phyloP scores from a whole-genome alignment of 2,113 vertebrate genomes.

The Nipponia nippon region DNA sequence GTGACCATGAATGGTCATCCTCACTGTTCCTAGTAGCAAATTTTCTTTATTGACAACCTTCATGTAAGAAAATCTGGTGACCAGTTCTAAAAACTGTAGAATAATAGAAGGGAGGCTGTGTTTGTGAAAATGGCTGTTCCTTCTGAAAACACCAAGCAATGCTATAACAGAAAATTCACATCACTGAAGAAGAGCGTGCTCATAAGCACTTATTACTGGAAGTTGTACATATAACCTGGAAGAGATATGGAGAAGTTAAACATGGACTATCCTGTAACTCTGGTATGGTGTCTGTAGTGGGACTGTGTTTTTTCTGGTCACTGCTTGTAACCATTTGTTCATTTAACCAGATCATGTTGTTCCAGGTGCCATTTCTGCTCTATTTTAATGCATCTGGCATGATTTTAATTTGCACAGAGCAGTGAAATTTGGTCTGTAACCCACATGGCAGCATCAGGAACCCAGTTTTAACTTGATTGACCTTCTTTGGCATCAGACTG shows the following conservation, averaged over 20 bases:
- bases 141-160: background rate
- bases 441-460: background rate
- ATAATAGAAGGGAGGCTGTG: background rate
- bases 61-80: background rate
- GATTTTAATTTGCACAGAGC: background rate
- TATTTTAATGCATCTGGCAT: background rate
- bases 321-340: background rate
- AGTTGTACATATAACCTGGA: background rate
- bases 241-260: background rate
- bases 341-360: background rate
- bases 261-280: background rate
- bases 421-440: background rate
- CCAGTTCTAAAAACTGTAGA: background rate
- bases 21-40: background rate
- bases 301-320: background rate
- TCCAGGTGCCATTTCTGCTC: background rate
- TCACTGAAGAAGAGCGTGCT: background rate
- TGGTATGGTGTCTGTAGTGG: background rate
- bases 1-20: background rate
- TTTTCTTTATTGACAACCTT: background rate
- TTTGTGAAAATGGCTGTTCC: background rate
- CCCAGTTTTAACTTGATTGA: slow-evolving; percentile 8
- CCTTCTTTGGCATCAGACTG: background rate
- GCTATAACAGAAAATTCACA: background rate
- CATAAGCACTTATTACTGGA: background rate